Evolutionary conservation across 2,113 vertebrate genomes (phyloP).

Genomic region (Vulpes vulpes): DNA sequence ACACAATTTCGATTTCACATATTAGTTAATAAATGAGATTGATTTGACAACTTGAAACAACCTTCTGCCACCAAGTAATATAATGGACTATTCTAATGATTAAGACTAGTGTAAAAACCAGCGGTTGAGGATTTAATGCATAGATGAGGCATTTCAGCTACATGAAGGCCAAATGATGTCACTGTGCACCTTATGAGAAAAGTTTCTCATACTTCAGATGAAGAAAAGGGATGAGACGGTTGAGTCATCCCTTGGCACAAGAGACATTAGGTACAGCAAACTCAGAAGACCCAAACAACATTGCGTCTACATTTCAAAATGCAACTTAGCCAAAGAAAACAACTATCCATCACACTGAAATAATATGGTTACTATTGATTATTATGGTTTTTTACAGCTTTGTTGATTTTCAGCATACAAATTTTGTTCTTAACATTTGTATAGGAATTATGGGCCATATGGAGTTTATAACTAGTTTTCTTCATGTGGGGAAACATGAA

Average conservation of each 20-base stretch:
- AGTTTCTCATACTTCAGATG: not conserved
- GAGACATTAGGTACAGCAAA: not conserved
- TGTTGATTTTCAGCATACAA: not conserved
- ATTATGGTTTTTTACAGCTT: not conserved
- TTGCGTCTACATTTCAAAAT: not conserved
- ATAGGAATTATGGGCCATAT: not conserved
- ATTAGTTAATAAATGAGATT: not conserved
- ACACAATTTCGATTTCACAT: not conserved
- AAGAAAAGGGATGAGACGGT: not conserved
- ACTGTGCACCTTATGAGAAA: not conserved
- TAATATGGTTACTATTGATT: not conserved
- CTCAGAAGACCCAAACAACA: not conserved
- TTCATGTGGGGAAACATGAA: conserved; percentile 9
- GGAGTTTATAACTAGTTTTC: not conserved
- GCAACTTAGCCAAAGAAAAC: not conserved
- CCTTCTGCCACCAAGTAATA: not conserved
- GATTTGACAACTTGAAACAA: not conserved
- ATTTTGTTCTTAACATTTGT: not conserved
- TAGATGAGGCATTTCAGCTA: not conserved
- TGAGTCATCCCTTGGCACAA: not conserved
- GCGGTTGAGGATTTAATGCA: not conserved
- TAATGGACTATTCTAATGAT: not conserved
- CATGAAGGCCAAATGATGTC: not conserved
- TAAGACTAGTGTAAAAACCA: not conserved
- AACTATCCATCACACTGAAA: not conserved